These are phyloP conservation scores for Pterostichus madidus DNA, from an alignment of 2,888 invertebrate genomes.

Conservation along the genomic window DNA sequence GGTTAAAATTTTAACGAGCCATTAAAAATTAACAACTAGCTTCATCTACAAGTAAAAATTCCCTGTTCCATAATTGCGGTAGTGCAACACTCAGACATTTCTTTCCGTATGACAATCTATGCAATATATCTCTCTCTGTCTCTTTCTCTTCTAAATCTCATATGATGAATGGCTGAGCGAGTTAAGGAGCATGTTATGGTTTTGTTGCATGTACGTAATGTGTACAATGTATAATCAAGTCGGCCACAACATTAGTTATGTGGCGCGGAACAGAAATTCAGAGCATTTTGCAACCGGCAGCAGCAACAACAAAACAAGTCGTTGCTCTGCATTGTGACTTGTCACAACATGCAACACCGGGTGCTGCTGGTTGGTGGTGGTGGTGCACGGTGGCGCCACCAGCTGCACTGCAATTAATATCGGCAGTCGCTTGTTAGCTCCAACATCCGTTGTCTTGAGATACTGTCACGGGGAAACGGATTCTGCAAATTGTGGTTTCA, in stretches of 20 bases:
- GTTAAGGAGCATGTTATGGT: conserved; percentile 19
- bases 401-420: conserved; percentile 52
- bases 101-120: too few relatives aligned
- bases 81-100: too few relatives aligned
- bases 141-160: too few relatives aligned
- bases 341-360: conserved; percentile 24
- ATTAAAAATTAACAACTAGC: too few relatives aligned
- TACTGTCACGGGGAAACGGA: background rate
- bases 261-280: conserved; percentile 22
- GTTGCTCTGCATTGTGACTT: conserved; percentile 32
- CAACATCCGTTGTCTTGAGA: conserved; percentile 31
- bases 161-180: background rate
- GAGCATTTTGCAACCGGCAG: conserved; percentile 24
- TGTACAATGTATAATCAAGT: conserved; percentile 40
- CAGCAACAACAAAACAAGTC: conserved; percentile 49
- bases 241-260: conserved; percentile 46
- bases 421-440: conserved; percentile 33
- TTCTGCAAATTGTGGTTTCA: background rate
- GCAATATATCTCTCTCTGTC: too few relatives aligned
- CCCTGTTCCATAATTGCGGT: too few relatives aligned
- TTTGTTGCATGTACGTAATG: conserved; percentile 17
- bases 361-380: background rate
- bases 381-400: background rate
- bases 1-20: too few relatives aligned
- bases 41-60: too few relatives aligned